phyloP scores from a whole-genome alignment of 1,140 invertebrate species.

The Lethocerus indicus region DNA sequence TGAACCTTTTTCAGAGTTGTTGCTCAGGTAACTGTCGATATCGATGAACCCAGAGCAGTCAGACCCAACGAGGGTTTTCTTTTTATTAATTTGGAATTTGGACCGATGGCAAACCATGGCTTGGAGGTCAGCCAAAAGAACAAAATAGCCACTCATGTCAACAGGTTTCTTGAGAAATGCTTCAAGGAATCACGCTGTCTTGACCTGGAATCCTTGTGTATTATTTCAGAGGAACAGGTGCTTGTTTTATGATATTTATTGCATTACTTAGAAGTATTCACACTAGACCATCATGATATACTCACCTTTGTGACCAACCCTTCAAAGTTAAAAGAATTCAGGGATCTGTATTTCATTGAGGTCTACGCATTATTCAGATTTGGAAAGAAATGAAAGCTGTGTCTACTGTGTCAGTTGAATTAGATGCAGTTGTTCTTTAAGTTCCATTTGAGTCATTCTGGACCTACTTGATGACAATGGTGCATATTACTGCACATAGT shows the following conservation, averaged over 20 bases:
- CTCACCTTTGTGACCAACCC: no score
- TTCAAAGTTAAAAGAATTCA: no score
- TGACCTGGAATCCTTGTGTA: constrained; percentile 85
- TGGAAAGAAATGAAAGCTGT: no score
- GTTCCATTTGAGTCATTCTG: no score
- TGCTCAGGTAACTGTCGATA: constrained; percentile 72
- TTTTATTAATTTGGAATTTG: constrained; percentile 71
- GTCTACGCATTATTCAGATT: no score
- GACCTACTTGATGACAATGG: no score
- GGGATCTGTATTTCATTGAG: no score
- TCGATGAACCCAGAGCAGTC: constrained; percentile 62
- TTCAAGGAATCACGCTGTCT: constrained; percentile 76
- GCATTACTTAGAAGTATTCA: no score
- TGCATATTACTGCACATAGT: no score
- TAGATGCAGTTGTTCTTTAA: no score
- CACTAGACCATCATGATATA: no score
- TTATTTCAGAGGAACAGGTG: constrained; percentile 78
- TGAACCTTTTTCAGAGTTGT: constrained; percentile 44
- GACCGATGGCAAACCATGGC: constrained; percentile 60
- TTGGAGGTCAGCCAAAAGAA: constrained; percentile 57
- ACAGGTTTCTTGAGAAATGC: constrained; percentile 72
- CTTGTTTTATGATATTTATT: constrained; percentile 21
- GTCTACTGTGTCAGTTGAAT: no score
- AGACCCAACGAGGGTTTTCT: constrained; percentile 80
- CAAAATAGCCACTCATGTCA: constrained; percentile 58